A percentile compares a stretch with the other conserved stretches of the same genome.
Conservation (phyloP, 2,113 vertebrate genomes). For the Epinephelus cyanopodus region DNA sequence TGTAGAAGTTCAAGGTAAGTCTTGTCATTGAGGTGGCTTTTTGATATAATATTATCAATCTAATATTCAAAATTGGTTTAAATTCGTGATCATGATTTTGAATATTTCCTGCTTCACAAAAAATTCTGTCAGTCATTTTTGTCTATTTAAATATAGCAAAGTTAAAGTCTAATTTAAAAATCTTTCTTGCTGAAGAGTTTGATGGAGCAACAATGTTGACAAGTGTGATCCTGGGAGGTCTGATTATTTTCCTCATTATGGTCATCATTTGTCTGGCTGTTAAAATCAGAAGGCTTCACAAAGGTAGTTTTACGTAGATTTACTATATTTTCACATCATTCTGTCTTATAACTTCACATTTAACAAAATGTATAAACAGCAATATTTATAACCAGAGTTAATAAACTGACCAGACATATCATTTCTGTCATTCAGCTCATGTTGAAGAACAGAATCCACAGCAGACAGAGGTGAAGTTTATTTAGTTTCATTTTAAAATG, state of each 20-base stretch:
- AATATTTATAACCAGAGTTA: neutral
- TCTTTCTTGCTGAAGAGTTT: neutral
- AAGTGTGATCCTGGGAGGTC: neutral
- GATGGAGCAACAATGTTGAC: neutral
- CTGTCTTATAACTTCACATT: neutral
- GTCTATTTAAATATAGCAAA: no score
- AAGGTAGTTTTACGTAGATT: neutral
- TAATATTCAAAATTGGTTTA: no score
- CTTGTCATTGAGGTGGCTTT: no score
- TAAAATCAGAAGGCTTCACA: neutral
- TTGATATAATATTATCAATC: no score
- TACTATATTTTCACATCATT: neutral
- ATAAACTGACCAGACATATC: neutral
- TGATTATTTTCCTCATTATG: neutral
- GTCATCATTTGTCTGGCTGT: neutral
- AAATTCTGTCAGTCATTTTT: no score
- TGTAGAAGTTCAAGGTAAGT: slow-evolving; percentile 20
- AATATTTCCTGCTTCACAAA: no score
- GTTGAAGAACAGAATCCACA: neutral
- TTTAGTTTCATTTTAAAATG: neutral
- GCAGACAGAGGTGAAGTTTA: neutral
- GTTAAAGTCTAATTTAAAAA: neutral
- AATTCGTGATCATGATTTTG: no score
- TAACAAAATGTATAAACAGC: neutral
- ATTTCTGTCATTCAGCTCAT: slow-evolving; percentile 7